Base-by-base conservation (phyloP, 2,888 invertebrate species). In the Atethmia centrago region DNA sequence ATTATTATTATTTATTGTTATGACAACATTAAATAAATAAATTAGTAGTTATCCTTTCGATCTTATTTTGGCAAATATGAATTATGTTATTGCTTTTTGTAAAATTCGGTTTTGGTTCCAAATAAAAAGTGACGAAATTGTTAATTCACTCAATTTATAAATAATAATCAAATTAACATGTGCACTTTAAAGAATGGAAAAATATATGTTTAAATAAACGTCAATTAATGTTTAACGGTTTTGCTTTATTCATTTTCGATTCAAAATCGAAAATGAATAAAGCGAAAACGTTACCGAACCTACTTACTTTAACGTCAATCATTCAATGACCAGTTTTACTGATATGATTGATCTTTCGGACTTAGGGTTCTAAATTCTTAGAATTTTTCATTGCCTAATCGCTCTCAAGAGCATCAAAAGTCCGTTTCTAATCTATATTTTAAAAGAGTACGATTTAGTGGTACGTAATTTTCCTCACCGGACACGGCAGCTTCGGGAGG, bases 101-200 rank as follows among this genome's bases (percentile, higher is more conserved):
- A 16, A 28, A 16, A 36, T 25, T 59, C 21, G 45, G 16, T 7
- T 49, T 31, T 14, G 21, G 12, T 73, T 51, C 31, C n/a, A 49
- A 72, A 71, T 42, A 56, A 14, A 51, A 47, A 4, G 9, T 51
- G 10, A 45, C 28, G 51, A 59, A 73, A 72, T 59, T 58, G 25
- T 31, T 51, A 45, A 45, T 51, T 3, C 0, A 42, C 28, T 16
- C 25, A 47, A 10, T 14, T 21, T 47, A 4, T 16, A 19, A 31
- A 42, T 19, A 31, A 42, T 19, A 16, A 28, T 69, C 19, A 28
- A 66, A 49, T 49, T 19, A 58, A 49, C 5, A 42, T 40, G 21
- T 25, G n/a, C 28, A 71, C 49, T 72, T 58, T 28, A 49, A 28
- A 72, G 7, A 14, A 28, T 7, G 5, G 1, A 0, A 40, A 40